Base-by-base conservation (phyloP, 2,888 invertebrate genomes). In the Drosophila lutescens region DNA sequence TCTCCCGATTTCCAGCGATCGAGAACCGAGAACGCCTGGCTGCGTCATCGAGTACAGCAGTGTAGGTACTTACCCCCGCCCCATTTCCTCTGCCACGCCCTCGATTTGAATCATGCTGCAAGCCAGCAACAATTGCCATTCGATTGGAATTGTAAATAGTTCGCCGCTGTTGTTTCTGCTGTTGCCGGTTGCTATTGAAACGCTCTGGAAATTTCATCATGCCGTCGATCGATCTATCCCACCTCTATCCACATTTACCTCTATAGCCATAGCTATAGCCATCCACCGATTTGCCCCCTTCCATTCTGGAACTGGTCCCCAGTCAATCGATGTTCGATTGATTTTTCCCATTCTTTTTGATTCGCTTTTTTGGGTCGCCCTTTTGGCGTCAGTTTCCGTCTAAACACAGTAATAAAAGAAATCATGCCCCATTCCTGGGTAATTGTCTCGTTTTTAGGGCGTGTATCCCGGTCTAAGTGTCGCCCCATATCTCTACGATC, bases 71-170 rank as follows among this genome's bases (percentile, higher is more conserved):
- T 80, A 67, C 46, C 63, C 46, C 53, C 6, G 20, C 46, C 53
- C 49, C 57, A 59, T 49, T 49, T 47, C 60, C 59, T 59, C 60
- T 41, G 26, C 49, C 74, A 73, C 63, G 63, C 62, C 73, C 73
- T 55, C 73, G 17, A 44, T 59, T 58, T 43, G 34, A 75, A 72
- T 72, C 83, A 69, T 70, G 86, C 80, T 77, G 80, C 80, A 86
- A 86, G 80, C 71, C 77, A 76, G 46, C 57, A 77, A 84, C 86
- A 86, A 86, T 77, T 82, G 80, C 76, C 67, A 71, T 84, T 76
- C 76, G 74, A 74, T 82, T 88, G 88, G 88, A 88, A 88, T 83
- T 83, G 88, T 80, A 80, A 80, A 80, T 80, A 71, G 76, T 76
- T 55, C 53, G 62, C 13, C 15, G 44, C 44, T 44, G n/a, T 61